Evolutionary conservation across 2,113 vertebrate genomes (phyloP).

Genomic region (human (Homo sapiens)): DNA sequence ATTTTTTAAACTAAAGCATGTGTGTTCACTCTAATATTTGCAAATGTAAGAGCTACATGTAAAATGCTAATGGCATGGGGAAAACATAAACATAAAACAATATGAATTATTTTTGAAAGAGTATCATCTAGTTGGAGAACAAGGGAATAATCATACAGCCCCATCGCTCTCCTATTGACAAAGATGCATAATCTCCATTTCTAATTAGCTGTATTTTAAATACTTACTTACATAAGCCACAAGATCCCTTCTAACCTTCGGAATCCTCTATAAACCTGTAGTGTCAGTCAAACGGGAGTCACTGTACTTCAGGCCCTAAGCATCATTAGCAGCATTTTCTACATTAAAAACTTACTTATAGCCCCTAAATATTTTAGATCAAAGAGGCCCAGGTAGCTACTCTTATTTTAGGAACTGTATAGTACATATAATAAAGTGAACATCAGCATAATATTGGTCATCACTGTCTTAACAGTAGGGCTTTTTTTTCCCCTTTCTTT

Average conservation of each 20-base stretch:
- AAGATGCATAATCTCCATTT: not conserved
- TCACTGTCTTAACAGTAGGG: not conserved
- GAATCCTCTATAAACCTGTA: not conserved
- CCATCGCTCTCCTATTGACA: not conserved
- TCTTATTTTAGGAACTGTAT: not conserved
- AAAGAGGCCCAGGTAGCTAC: too few species aligned
- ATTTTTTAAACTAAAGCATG: slow-evolving; percentile 77
- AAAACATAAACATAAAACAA: not conserved
- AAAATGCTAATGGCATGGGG: not conserved
- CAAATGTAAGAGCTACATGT: not conserved
- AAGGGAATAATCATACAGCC: not conserved
- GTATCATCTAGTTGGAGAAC: not conserved
- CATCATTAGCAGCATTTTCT: not conserved
- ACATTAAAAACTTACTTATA: not conserved
- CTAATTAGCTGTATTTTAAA: not conserved
- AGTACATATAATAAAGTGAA: too few species aligned
- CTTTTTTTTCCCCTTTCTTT: not conserved
- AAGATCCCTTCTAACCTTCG: not conserved
- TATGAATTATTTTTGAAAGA: not conserved
- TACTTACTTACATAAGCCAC: too few species aligned
- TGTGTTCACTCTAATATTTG: slow-evolving; percentile 66
- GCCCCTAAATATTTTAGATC: not conserved
- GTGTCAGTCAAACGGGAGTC: not conserved
- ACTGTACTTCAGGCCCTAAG: not conserved
- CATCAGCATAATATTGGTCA: not conserved